These are phyloP conservation scores for Zaprionus taronus DNA, from an alignment of 1,140 invertebrate species.

Conservation along the genomic window DNA sequence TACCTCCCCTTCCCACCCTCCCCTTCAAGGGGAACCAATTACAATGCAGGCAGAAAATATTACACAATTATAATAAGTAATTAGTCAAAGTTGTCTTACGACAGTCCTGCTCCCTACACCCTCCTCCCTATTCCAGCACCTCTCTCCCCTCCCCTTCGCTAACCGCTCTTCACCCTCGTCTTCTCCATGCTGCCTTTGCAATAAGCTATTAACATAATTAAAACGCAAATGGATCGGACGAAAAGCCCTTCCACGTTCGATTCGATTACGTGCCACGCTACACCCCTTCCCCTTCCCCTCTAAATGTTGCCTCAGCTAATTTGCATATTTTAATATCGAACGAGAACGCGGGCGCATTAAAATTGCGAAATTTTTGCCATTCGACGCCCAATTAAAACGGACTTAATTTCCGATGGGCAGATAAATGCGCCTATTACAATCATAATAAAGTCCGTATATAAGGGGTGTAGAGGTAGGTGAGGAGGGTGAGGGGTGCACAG, in stretches of 20 bases:
- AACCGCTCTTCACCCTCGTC: background rate
- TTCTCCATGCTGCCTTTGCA: background rate
- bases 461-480: background rate
- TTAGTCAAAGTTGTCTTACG: conserved; percentile 67
- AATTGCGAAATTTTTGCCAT: conserved; percentile 70
- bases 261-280: conserved; percentile 61
- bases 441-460: conserved; percentile 14
- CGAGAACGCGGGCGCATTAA: conserved; percentile 49
- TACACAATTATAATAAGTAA: conserved; percentile 66
- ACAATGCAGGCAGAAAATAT: conserved; percentile 34
- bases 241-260: conserved; percentile 50
- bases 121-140: background rate
- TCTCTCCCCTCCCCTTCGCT: background rate
- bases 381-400: conserved; percentile 68
- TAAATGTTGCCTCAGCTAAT: conserved; percentile 57
- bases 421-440: conserved; percentile 57
- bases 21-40: conserved; percentile 10
- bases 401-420: conserved; percentile 68
- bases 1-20: background rate
- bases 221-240: conserved; percentile 52
- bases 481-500: background rate
- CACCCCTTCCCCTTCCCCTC: conserved; percentile 8
- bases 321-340: conserved; percentile 75
- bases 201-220: conserved; percentile 63
- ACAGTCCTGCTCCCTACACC: background rate